Conservation (phyloP, 2,888 invertebrate species). For the Drosophila subquinaria region DNA sequence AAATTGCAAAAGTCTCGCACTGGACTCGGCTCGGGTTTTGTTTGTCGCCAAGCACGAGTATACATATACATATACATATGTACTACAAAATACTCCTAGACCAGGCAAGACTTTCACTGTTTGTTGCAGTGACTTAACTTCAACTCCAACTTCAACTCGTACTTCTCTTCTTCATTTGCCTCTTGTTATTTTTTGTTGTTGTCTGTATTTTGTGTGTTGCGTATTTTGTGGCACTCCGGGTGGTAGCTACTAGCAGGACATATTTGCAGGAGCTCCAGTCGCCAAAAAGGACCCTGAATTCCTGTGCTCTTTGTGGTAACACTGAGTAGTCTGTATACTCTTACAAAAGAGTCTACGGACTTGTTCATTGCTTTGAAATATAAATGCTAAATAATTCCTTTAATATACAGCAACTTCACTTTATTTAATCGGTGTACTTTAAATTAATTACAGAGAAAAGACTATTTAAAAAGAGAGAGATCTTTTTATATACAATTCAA, state of each 20-base stretch:
- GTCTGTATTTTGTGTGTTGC: constrained; percentile 28
- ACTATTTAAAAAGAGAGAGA: too few relatives aligned
- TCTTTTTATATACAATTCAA: too few relatives aligned
- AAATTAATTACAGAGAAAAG: too few relatives aligned
- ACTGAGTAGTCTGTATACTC: constrained; percentile 25
- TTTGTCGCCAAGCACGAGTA: constrained; percentile 2
- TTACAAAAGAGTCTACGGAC: background rate
- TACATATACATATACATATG: background rate
- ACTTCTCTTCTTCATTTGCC: background rate
- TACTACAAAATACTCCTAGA: constrained; percentile 20
- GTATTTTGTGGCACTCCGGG: constrained; percentile 60
- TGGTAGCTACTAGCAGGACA: constrained; percentile 29
- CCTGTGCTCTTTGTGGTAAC: constrained; percentile 60
- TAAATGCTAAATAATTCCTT: background rate
- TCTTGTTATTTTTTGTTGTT: constrained; percentile 17
- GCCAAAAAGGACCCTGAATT: constrained; percentile 53
- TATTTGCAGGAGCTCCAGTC: constrained; percentile 18
- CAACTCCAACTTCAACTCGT: background rate
- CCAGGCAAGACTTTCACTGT: constrained; percentile 64
- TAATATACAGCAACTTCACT: too few relatives aligned
- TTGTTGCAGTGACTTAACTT: constrained; percentile 27
- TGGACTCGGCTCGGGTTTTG: constrained; percentile 38
- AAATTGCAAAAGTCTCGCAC: constrained; percentile 79
- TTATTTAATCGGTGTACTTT: too few relatives aligned
- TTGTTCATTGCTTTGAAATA: background rate